Percentiles rank a stretch among this genome's conserved stretches.
Evolutionary conservation across 2,888 invertebrate species (phyloP).

Genomic region (Vanessa cardui): DNA sequence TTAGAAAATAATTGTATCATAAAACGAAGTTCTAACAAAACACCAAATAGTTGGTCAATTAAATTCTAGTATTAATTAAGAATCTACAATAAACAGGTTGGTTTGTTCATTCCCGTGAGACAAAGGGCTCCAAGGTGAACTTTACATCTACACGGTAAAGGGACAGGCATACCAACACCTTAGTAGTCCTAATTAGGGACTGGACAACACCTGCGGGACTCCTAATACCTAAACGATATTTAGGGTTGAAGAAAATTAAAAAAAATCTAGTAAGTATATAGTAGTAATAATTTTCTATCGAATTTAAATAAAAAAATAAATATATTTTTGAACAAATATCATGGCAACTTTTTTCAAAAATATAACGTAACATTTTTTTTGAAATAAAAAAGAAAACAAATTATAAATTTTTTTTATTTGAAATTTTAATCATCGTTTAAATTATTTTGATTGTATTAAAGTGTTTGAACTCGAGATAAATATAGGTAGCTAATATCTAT

Average conservation of each 20-base stretch:
- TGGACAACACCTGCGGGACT: slow-evolving; percentile 66
- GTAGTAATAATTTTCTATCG: no score
- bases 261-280: no score
- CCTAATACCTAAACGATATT: slow-evolving; percentile 56
- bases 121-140: slow-evolving; percentile 43
- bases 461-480: neutral
- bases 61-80: slow-evolving; percentile 37
- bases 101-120: slow-evolving; percentile 44
- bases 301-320: no score
- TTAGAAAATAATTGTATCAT: neutral
- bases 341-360: no score
- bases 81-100: slow-evolving; percentile 34
- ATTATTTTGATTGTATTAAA: neutral
- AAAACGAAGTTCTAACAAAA: slow-evolving; percentile 11
- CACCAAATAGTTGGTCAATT: slow-evolving; percentile 17
- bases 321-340: no score
- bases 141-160: slow-evolving; percentile 64
- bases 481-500: no score
- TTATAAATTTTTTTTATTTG: no score
- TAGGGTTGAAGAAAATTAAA: slow-evolving; percentile 55
- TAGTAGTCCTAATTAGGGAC: slow-evolving; percentile 73
- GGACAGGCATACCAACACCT: slow-evolving; percentile 78
- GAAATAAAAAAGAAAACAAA: no score
- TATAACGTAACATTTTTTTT: no score
- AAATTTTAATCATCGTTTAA: no score